Evolutionary conservation across 2,888 invertebrate species (phyloP).

Genomic region (Asteroscopus sphinx): DNA sequence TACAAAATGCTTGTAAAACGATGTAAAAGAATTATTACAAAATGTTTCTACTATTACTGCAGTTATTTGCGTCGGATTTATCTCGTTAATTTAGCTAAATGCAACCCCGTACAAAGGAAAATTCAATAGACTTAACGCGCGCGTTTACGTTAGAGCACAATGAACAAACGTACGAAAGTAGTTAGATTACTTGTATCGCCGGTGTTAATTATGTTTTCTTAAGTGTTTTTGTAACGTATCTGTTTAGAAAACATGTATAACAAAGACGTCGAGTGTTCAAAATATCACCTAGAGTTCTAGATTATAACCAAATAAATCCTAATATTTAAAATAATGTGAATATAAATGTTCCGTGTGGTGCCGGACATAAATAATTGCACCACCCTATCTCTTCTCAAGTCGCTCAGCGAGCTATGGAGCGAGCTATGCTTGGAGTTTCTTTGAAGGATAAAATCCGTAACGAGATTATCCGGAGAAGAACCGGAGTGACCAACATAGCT

Average conservation of each 20-base stretch:
- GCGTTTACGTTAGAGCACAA: slow-evolving; percentile 38
- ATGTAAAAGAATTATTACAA: not conserved
- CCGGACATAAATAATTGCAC: no score
- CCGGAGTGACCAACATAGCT: no score
- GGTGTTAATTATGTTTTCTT: slow-evolving; percentile 36
- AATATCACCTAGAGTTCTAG: no score
- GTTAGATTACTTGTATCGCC: slow-evolving; percentile 44
- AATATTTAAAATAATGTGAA: no score
- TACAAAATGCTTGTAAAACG: not conserved
- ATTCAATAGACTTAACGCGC: slow-evolving; percentile 29
- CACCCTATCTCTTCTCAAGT: no score
- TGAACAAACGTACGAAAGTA: slow-evolving; percentile 36
- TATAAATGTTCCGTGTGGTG: no score
- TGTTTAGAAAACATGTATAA: slow-evolving; percentile 5
- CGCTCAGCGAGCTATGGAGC: no score
- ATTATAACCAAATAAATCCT: no score
- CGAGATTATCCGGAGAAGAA: no score
- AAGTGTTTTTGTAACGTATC: slow-evolving; percentile 30
- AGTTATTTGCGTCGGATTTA: slow-evolving; percentile 5
- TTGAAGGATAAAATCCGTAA: no score
- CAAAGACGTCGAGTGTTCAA: not conserved
- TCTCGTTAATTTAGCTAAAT: slow-evolving; percentile 17
- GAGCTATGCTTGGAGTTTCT: no score
- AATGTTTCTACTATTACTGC: slow-evolving; percentile 3
- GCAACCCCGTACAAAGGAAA: slow-evolving; percentile 13